A percentile compares a stretch with the other conserved stretches of the same genome.
Evolutionary conservation across 64 coral and sea anemone genomes (phyloP).

Genomic region (Anthopleura sola): DNA sequence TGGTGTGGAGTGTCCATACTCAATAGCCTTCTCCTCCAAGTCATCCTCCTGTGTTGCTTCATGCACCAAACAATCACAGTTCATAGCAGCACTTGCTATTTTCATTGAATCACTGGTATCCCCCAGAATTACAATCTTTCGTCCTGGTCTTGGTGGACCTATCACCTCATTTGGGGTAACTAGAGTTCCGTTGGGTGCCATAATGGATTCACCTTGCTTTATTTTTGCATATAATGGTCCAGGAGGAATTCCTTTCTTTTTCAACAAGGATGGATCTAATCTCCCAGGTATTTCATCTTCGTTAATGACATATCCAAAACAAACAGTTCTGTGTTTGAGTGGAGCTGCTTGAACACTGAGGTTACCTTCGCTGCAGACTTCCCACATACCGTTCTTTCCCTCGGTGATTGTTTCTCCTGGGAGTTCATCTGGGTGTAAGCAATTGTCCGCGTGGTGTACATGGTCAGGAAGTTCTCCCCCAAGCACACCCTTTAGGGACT

Average conservation of each 20-base stretch:
- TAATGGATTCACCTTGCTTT: conserved; percentile 75
- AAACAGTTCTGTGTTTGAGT: conserved; percentile 71
- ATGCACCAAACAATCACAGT: conserved; percentile 83
- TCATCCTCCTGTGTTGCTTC: conserved; percentile 94
- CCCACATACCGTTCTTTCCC: conserved; percentile 44
- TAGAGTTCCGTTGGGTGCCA: conserved; percentile 58
- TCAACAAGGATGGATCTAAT: conserved; percentile 82
- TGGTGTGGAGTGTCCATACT: conserved; percentile 92
- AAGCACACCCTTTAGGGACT: not conserved
- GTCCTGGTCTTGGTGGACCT: conserved; percentile 55
- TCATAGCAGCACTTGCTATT: conserved; percentile 35
- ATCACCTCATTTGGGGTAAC: conserved; percentile 74
- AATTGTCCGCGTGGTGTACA: not conserved
- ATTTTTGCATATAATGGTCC: conserved; percentile 93
- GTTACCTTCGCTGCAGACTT: conserved; percentile 67
- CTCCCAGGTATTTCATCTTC: conserved; percentile 80
- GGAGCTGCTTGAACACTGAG: conserved; percentile 66
- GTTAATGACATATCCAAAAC: conserved; percentile 86
- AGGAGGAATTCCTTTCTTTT: conserved; percentile 79
- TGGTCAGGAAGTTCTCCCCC: not conserved
- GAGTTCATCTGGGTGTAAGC: conserved; percentile 65
- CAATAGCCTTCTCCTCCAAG: conserved; percentile 71
- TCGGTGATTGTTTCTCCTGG: conserved; percentile 53
- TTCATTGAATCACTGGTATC: conserved; percentile 85
- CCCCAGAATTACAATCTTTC: conserved; percentile 87